These are phyloP conservation scores for Dascillus cervinus DNA, from an alignment of 2,888 invertebrate species.

Conservation along the genomic window DNA sequence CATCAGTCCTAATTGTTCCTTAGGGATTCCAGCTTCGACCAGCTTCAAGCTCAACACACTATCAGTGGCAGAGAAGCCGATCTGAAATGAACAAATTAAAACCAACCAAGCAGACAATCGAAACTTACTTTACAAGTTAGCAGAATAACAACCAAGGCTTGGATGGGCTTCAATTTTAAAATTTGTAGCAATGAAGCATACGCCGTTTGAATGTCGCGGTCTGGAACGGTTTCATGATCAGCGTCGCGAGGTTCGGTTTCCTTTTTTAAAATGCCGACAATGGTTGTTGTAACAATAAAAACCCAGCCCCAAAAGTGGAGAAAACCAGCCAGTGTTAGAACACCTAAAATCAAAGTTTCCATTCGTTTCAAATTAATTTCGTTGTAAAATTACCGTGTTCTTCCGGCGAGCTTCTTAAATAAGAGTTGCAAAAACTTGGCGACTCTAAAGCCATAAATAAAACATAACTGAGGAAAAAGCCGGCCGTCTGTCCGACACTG, in stretches of 20 bases:
- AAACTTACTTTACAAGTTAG: conserved; percentile 86
- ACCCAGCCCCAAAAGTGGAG: conserved; percentile 91
- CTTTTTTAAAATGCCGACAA: conserved; percentile 81
- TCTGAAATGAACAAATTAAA: conserved; percentile 56
- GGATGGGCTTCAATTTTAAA: conserved; percentile 73
- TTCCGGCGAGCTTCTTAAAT: conserved; percentile 66
- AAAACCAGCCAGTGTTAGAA: conserved; percentile 58
- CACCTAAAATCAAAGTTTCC: conserved; percentile 25
- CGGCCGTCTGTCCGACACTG: conserved; percentile 96
- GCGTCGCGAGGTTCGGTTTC: conserved; percentile 53
- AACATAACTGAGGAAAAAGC: conserved; percentile 94
- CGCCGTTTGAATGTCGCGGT: conserved; percentile 56
- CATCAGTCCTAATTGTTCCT: conserved; percentile 87
- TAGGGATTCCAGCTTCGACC: conserved; percentile 92
- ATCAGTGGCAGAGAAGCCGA: conserved; percentile 94
- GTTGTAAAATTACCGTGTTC: conserved; percentile 54
- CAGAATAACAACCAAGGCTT: conserved; percentile 68
- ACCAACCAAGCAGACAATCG: too few species aligned
- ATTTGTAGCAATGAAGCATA: conserved; percentile 80
- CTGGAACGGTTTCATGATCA: conserved; percentile 37
- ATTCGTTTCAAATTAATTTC: not conserved
- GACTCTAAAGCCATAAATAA: conserved; percentile 95
- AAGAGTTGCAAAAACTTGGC: conserved; percentile 90
- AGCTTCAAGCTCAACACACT: conserved; percentile 91
- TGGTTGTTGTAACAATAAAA: conserved; percentile 82